phyloP scores from a whole-genome alignment of 2,113 vertebrate species.

The Coturnix japonica region DNA sequence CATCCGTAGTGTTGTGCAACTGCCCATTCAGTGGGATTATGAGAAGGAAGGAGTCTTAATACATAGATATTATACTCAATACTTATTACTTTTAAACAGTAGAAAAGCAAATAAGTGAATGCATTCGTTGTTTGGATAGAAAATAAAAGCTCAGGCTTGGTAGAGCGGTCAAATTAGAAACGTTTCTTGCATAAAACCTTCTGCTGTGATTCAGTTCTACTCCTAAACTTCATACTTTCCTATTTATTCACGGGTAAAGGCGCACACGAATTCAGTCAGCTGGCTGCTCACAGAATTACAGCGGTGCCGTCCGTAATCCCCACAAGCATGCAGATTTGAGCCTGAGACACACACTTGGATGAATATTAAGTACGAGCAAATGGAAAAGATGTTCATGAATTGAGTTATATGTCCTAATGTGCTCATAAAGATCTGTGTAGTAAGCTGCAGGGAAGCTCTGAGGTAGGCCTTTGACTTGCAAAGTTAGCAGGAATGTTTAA shows the following conservation, averaged over 20 bases:
- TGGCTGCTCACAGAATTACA: neutral
- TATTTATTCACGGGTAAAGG: neutral
- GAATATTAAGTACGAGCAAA: neutral
- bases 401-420: neutral
- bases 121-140: neutral
- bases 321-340: neutral
- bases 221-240: neutral
- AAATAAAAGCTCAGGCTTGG: constrained; percentile 13
- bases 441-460: neutral
- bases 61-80: neutral
- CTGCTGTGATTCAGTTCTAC: neutral
- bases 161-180: neutral
- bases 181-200: neutral
- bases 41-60: constrained; percentile 4
- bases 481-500: neutral
- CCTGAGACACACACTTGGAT: neutral
- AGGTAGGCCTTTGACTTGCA: neutral
- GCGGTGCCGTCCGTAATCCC: neutral
- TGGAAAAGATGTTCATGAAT: neutral
- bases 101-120: constrained; percentile 3
- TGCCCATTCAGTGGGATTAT: constrained; percentile 22
- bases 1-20: constrained; percentile 11
- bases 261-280: neutral
- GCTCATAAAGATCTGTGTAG: neutral
- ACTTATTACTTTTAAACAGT: neutral